Conservation (phyloP, 2,888 invertebrate species). For the Cryptops parisi region DNA sequence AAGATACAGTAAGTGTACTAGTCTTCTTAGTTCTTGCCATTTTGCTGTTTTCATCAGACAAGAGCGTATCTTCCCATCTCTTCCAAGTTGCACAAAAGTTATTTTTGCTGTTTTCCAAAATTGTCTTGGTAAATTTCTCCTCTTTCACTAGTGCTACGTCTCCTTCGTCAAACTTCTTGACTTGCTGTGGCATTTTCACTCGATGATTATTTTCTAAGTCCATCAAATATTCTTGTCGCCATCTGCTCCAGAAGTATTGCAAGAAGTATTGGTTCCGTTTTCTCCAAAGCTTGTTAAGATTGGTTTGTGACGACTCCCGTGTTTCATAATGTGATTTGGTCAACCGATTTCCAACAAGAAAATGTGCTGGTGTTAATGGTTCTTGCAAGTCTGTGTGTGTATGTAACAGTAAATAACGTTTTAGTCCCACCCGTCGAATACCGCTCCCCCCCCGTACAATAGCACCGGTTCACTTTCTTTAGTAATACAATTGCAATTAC, state of each 20-base stretch:
- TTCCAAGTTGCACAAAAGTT: neutral
- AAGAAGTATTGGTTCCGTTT: neutral
- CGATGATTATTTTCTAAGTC: neutral
- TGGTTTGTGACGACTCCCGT: neutral
- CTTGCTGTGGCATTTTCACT: neutral
- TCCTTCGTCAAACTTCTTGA: neutral
- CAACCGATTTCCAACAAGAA: neutral
- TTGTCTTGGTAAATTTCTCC: neutral
- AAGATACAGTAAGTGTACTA: no score
- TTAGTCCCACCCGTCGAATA: no score
- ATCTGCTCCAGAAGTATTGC: neutral
- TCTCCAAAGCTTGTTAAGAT: constrained; percentile 6
- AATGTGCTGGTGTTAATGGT: constrained; percentile 5
- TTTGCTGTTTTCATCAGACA: neutral
- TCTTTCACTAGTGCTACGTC: neutral
- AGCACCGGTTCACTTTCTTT: no score
- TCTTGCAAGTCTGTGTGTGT: neutral
- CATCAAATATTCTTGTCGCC: constrained; percentile 4
- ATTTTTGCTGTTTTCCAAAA: neutral
- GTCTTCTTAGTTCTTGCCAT: neutral
- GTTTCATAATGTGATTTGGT: neutral
- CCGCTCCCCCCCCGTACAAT: no score
- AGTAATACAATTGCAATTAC: no score
- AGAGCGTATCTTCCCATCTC: neutral
- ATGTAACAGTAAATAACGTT: no score